Conservation (phyloP, 1,140 invertebrate species). For the Anastrepha ludens region DNA sequence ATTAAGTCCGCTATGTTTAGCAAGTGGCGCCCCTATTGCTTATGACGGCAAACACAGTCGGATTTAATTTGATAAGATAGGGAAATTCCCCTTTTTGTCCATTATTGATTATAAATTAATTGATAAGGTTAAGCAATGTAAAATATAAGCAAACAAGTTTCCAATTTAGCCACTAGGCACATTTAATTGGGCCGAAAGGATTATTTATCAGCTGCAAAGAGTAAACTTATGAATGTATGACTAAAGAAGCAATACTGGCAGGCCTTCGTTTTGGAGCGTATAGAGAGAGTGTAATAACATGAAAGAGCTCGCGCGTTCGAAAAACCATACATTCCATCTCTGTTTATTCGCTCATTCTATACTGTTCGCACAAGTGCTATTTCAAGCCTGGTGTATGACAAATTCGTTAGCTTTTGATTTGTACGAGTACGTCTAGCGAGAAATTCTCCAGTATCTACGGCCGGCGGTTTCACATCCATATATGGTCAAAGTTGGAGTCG, state of each 20-base stretch:
- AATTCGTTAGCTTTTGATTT: not conserved
- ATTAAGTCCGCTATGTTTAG: too few species aligned
- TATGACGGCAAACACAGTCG: too few species aligned
- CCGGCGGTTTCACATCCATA: constrained; percentile 64
- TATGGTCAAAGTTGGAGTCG: constrained; percentile 68
- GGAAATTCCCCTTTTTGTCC: too few species aligned
- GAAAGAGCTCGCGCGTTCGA: not conserved
- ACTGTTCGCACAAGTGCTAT: not conserved
- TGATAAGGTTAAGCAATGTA: too few species aligned
- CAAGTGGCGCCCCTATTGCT: too few species aligned
- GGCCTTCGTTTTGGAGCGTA: not conserved
- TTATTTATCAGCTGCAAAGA: too few species aligned
- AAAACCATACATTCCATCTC: not conserved
- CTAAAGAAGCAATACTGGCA: constrained; percentile 24
- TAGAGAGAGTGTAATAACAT: not conserved
- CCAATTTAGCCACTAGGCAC: too few species aligned
- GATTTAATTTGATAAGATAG: too few species aligned
- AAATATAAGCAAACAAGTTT: too few species aligned
- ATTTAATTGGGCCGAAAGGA: too few species aligned
- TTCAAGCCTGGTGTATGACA: constrained; percentile 6
- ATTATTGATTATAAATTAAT: too few species aligned
- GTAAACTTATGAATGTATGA: not conserved
- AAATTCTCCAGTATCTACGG: constrained; percentile 49
- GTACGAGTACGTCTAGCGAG: not conserved
- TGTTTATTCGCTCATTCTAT: not conserved